phyloP scores from a whole-genome alignment of 2,113 vertebrate species.

The Crocuta crocuta region DNA sequence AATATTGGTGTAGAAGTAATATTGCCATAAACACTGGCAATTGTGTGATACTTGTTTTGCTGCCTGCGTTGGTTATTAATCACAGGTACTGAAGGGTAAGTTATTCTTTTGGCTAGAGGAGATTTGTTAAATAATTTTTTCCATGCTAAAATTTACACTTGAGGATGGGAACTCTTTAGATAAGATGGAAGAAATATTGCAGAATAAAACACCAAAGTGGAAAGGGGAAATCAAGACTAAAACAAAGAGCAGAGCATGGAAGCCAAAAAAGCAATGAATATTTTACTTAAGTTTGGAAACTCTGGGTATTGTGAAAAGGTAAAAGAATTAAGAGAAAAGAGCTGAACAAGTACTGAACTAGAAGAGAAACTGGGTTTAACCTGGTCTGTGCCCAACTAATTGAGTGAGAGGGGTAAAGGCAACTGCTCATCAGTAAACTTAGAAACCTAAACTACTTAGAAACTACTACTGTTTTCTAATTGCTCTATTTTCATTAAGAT shows the following conservation, averaged over 20 bases:
- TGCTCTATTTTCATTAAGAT: not conserved
- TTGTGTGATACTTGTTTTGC: not conserved
- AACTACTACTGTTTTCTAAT: not conserved
- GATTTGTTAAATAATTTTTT: not conserved
- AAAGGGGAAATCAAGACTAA: not conserved
- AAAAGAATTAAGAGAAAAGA: not conserved
- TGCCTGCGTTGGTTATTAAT: not conserved
- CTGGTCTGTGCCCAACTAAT: not conserved
- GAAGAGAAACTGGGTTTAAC: not conserved
- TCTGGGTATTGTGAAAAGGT: not conserved
- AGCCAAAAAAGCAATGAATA: not conserved
- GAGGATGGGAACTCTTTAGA: not conserved
- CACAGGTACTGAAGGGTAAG: not conserved
- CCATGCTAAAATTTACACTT: not conserved
- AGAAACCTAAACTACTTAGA: not conserved
- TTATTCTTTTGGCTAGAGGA: not conserved
- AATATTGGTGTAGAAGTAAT: not conserved
- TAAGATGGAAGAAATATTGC: not conserved
- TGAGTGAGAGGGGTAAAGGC: not conserved
- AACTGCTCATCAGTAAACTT: not conserved
- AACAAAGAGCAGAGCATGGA: not conserved
- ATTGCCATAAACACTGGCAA: not conserved
- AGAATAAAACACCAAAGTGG: not conserved
- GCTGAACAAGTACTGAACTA: not conserved
- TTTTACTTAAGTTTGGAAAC: not conserved